These are phyloP conservation scores for Aepyceros melampus DNA, from an alignment of 2,113 vertebrate species.

Conservation along the genomic window DNA sequence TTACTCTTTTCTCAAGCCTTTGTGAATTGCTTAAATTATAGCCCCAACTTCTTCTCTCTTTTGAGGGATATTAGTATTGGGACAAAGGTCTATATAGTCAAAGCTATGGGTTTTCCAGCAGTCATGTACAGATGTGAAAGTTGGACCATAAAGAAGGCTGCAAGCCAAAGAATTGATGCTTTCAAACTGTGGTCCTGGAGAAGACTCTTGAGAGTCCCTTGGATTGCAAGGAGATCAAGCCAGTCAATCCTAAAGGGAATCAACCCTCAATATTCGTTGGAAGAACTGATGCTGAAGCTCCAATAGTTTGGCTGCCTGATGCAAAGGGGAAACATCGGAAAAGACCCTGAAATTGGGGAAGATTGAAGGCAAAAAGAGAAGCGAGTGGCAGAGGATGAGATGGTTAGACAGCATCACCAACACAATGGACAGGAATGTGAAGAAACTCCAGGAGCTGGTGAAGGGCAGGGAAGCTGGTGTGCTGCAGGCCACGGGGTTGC, in stretches of 20 bases:
- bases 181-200: neutral
- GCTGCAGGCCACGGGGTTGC: rapidly evolving
- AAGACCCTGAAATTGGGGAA: neutral
- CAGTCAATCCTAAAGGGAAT: neutral
- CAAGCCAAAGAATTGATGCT: neutral
- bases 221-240: neutral
- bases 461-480: neutral
- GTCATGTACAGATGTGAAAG: neutral
- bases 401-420: neutral
- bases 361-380: neutral
- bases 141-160: neutral
- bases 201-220: neutral
- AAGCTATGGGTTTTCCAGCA: neutral
- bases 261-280: neutral
- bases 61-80: neutral
- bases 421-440: neutral
- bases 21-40: neutral
- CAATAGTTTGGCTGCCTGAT: neutral
- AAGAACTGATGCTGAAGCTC: neutral
- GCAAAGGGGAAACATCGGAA: neutral
- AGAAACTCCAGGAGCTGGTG: neutral
- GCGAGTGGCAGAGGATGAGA: neutral
- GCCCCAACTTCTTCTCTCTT: neutral
- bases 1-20: neutral
- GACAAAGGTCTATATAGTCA: neutral